Conservation (phyloP, 2,113 vertebrate species). For the Solenodon paradoxus region DNA sequence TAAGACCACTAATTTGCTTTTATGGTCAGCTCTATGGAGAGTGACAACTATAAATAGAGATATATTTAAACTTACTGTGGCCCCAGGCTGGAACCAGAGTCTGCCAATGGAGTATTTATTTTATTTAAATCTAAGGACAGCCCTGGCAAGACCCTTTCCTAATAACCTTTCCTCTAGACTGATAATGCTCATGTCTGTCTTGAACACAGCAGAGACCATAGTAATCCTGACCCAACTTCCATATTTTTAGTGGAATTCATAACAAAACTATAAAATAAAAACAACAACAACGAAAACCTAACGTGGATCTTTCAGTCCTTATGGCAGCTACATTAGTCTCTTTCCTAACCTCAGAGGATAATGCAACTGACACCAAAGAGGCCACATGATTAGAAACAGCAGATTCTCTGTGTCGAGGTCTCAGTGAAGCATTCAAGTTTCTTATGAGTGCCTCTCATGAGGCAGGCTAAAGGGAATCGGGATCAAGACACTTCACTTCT, state of each 20-base stretch:
- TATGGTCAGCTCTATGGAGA: background rate
- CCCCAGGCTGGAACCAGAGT: background rate
- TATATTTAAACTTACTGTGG: background rate
- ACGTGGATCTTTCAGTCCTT: background rate
- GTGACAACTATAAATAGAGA: background rate
- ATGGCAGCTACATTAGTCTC: background rate
- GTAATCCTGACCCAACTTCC: background rate
- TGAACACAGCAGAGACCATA: background rate
- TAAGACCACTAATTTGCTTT: background rate
- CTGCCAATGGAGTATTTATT: background rate
- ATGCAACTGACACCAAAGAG: conserved; percentile 9
- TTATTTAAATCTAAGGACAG: background rate
- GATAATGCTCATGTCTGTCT: conserved; percentile 7
- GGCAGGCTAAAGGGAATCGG: conserved; percentile 15
- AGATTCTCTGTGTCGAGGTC: background rate
- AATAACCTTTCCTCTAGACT: background rate
- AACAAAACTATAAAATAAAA: conserved; percentile 12
- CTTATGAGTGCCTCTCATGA: background rate
- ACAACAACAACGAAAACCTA: too few species aligned
- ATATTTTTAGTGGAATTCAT: background rate
- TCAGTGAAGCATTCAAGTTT: conserved; percentile 55
- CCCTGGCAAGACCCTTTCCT: background rate
- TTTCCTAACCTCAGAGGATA: conserved; percentile 48
- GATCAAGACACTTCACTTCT: background rate
- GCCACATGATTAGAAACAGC: conserved; percentile 12